Evolutionary conservation across 2,888 invertebrate genomes (phyloP), one percentile per base, ranked within the genome.

Genomic region (Euplexia lucipara): DNA sequence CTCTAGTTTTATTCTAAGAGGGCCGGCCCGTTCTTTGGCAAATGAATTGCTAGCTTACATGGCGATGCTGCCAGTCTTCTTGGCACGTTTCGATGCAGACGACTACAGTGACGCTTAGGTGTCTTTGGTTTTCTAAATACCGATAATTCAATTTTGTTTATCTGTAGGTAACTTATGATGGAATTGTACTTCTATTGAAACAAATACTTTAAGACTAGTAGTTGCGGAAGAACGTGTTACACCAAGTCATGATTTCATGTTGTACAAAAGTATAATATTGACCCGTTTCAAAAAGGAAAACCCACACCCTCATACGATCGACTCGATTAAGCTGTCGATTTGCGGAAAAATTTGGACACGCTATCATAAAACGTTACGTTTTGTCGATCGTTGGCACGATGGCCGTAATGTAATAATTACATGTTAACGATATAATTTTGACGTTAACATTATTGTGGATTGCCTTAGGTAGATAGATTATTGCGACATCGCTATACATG

Each of bases 301-400:
- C n/a, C 3, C 58, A 18, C 57, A 18, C 57, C 18, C 52, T 42
- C 47, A 49, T 20, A 53, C 52, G 42, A 58, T 70, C 18, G 39
- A 45, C 32, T 75, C 42, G 70, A 75, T 75, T 61, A 70, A 70
- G 42, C 44, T 75, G 70, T 75, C 60, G 62, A 71, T 63, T 76
- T 48, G 37, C 22, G 32, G 67, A 34, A 56, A 56, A 56, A 73
- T 59, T 67, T 59, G 49, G 30, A 73, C 74, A 77, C 58, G 67
- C 67, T n/a, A 53, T 73, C 42, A 49, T 58, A 48, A 62, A 67
- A 59, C 6, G 67, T 52, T 14, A 52, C 77, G 53, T 59, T 77
- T 64, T 65, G 72, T 64, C 32, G 52, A 45, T 47, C 35, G 47
- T 48, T 45, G 52, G 75, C 32, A 47, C 60, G 20, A 26, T 44